phyloP scores from a whole-genome alignment of 2,797 vertebrate species.

The Agapornis canus region DNA sequence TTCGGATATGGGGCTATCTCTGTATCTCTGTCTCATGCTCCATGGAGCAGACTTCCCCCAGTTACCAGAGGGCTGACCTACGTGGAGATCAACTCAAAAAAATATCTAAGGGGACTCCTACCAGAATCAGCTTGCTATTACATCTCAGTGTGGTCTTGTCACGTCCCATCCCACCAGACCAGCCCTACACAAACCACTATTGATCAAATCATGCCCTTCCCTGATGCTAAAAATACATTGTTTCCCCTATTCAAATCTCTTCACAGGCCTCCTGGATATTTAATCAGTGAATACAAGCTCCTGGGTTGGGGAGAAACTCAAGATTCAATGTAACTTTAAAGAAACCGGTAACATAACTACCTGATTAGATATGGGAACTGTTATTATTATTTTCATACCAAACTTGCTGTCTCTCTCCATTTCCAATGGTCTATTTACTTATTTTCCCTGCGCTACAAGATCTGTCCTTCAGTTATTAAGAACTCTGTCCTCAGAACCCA shows the following conservation, averaged over 20 bases:
- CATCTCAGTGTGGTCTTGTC: rapidly evolving
- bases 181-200: neutral
- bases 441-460: neutral
- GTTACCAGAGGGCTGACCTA: neutral
- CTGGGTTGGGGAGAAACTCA: neutral
- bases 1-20: neutral
- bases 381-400: neutral
- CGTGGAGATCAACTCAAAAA: rapidly evolving
- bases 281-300: neutral
- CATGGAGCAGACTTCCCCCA: neutral
- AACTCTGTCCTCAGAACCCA: neutral
- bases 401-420: neutral
- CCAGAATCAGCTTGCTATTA: neutral
- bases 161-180: neutral
- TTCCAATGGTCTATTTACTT: neutral
- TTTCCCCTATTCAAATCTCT: neutral
- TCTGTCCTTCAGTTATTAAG: neutral
- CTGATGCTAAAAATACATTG: neutral
- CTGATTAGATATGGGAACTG: neutral
- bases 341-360: neutral
- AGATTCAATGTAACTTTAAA: neutral
- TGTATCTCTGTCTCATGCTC: neutral
- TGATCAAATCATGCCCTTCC: neutral
- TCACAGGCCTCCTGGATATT: neutral
- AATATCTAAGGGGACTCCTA: neutral